Percentiles rank a stretch among this genome's conserved stretches.
Conservation (phyloP, 2,888 invertebrate genomes). For the Lucinisca nassula region DNA sequence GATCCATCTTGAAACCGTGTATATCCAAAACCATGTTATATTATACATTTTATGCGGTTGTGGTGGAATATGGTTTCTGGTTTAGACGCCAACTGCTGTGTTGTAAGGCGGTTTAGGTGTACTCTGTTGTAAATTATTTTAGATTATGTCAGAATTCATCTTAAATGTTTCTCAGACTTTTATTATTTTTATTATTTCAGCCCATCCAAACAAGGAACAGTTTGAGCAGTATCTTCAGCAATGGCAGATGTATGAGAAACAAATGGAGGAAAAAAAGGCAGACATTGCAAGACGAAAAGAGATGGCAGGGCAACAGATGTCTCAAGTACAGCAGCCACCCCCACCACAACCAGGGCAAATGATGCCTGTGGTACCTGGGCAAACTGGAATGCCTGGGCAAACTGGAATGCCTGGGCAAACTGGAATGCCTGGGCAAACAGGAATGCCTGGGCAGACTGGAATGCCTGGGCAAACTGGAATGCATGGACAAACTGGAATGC, state of each 20-base stretch:
- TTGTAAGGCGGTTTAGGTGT: too few species aligned
- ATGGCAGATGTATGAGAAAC: conserved; percentile 92
- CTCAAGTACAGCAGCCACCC: conserved; percentile 41
- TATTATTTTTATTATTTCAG: too few species aligned
- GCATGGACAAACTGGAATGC: conserved; percentile 23
- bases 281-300: conserved; percentile 80
- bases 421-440: background rate
- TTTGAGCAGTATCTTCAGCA: conserved; percentile 93
- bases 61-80: too few species aligned
- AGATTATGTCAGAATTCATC: too few species aligned
- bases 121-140: too few species aligned
- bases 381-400: background rate
- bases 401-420: conserved; percentile 15
- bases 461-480: background rate
- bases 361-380: background rate
- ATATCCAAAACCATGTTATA: too few species aligned
- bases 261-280: conserved; percentile 85
- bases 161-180: too few species aligned
- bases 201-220: conserved; percentile 95
- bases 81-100: too few species aligned
- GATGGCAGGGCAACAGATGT: conserved; percentile 65
- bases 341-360: conserved; percentile 19
- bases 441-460: background rate
- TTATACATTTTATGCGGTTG: too few species aligned
- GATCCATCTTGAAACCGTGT: too few species aligned